Evolutionary conservation across 2,113 vertebrate species (phyloP), one percentile per base, ranked within the genome.

Genomic region (Callaeas wilsoni): DNA sequence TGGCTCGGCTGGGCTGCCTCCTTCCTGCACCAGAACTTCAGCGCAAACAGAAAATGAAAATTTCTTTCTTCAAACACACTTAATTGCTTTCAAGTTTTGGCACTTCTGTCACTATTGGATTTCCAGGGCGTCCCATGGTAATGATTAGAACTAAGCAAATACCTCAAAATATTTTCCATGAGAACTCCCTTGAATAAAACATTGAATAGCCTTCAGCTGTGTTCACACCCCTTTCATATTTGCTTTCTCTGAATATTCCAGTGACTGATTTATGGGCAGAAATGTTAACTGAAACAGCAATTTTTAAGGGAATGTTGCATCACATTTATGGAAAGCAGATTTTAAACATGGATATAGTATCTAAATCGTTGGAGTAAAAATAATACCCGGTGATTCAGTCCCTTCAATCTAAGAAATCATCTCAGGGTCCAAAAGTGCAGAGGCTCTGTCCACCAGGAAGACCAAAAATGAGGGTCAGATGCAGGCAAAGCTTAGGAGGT

Each of bases 81-180:
- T 96, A 96, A 96, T 90, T 95, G 93, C 96, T 94, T 94, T 96
- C 90, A 84, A 97, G 90, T 92, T 96, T 96, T 96, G 92, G 93
- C 96, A 94, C 59, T 96, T 90, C 73, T 95, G 73, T 93, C 93
- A 87, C 94, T 92, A 85, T 69, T 93, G 85, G 88, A 97, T 95
- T 96, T 96, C 79, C 77, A 93, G 86, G 53, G 73, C 0, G 9
- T 97, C 96, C 96, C 96, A 96, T 87, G 94, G 90, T 95, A 97
- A 96, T 90, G 88, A 96, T 96, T 97, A 96, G 88, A 96, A 89
- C 92, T 97, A 89, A 95, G 93, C 93, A 97, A 97, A 96, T 95
- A 97, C 94, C 96, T 96, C 96, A 89, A 96, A 96, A 96, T 95
- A 92, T 92, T 97, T 97, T 95, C 96, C 94, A 75, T 75, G 80